phyloP scores from a whole-genome alignment of 2,797 vertebrate species.

The Psittacula derbiana region DNA sequence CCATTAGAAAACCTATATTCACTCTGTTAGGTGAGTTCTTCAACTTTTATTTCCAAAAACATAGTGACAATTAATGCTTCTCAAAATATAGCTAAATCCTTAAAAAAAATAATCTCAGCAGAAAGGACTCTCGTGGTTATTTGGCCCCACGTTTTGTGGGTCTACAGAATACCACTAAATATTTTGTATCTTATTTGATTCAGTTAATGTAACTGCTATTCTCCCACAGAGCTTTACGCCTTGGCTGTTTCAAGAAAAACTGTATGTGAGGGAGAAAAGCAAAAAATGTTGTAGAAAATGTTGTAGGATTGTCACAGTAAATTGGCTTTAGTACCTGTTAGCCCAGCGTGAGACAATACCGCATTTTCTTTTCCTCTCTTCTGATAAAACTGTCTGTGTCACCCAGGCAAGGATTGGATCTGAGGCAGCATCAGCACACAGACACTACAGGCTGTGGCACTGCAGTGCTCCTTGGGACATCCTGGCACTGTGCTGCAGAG shows the following conservation, averaged over 20 bases:
- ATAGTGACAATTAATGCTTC: background rate
- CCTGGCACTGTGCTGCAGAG: background rate
- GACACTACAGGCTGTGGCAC: background rate
- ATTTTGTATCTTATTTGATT: background rate
- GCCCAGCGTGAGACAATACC: slow-evolving; percentile 9
- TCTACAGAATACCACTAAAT: background rate
- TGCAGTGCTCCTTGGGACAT: background rate
- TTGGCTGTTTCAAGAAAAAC: slow-evolving; percentile 36
- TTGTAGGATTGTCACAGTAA: slow-evolving; percentile 17
- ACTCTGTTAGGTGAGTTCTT: background rate
- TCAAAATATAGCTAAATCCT: background rate
- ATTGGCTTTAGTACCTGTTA: slow-evolving; percentile 11
- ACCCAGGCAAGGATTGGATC: background rate
- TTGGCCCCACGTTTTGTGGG: background rate
- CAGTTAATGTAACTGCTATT: background rate
- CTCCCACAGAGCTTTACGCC: slow-evolving; percentile 49
- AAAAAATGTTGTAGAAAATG: background rate
- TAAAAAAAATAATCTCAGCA: background rate
- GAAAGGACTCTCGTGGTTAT: background rate
- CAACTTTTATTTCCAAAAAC: background rate
- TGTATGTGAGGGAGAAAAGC: background rate
- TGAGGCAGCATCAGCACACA: background rate
- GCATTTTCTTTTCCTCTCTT: background rate
- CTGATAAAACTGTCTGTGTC: background rate
- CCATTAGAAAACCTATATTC: background rate